Percentiles rank a stretch among this genome's conserved stretches.
These are phyloP conservation scores for Haplotaxodon microlepis DNA, from an alignment of 2,113 vertebrate genomes.

Conservation along the genomic window DNA sequence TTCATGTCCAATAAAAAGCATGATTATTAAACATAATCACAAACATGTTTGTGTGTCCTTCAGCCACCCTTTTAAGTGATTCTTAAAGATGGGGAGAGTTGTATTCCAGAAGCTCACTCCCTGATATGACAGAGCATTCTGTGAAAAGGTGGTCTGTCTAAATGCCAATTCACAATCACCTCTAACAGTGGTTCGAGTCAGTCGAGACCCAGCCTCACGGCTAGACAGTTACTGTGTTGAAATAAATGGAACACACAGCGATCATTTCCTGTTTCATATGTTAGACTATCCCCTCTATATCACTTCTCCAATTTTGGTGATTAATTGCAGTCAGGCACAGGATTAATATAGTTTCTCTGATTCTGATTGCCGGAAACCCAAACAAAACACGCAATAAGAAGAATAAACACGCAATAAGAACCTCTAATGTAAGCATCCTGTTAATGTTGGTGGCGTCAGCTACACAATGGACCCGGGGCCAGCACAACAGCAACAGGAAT, in stretches of 20 bases:
- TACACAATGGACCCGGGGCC: background rate
- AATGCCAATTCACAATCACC: background rate
- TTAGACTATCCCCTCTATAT: background rate
- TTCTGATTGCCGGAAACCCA: background rate
- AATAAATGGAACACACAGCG: background rate
- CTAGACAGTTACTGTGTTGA: background rate
- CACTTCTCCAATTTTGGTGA: background rate
- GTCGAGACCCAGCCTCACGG: background rate
- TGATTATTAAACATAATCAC: too few species aligned
- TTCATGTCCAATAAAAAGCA: too few species aligned
- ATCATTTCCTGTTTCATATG: background rate
- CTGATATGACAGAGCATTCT: too few species aligned
- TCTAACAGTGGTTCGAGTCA: background rate
- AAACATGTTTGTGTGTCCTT: too few species aligned
- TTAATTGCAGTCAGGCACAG: background rate
- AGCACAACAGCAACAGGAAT: background rate
- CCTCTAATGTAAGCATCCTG: background rate
- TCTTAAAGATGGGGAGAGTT: too few species aligned
- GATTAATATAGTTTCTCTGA: background rate
- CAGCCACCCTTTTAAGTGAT: too few species aligned
- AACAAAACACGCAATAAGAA: background rate
- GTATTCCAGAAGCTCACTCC: too few species aligned
- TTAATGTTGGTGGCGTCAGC: background rate
- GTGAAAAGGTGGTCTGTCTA: background rate
- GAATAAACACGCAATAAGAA: background rate